These are phyloP conservation scores for Rhynchotus rufescens DNA, from an alignment of 2,797 vertebrate genomes.

Conservation along the genomic window DNA sequence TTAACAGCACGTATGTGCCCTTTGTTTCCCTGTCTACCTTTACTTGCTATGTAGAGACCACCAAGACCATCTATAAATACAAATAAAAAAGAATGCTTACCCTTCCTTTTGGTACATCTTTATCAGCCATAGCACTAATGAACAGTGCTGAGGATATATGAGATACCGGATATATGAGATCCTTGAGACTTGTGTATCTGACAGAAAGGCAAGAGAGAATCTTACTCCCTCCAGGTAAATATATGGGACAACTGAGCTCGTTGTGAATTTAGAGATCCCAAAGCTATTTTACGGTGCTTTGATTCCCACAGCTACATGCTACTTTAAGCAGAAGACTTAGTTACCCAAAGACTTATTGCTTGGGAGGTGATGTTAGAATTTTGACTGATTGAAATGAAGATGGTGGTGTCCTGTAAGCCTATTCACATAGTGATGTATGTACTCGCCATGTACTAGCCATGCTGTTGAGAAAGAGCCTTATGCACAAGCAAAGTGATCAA, in stretches of 20 bases:
- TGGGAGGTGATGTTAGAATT: neutral
- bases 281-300: neutral
- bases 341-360: neutral
- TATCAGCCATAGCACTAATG: neutral
- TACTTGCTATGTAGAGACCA: neutral
- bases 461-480: neutral
- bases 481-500: neutral
- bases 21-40: neutral
- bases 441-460: neutral
- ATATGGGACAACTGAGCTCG: neutral
- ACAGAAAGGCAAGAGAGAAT: neutral
- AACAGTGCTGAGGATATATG: neutral
- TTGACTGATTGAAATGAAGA: neutral
- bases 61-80: too few species aligned
- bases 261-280: neutral
- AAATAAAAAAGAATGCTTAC: neutral
- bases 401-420: neutral
- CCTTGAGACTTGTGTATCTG: neutral
- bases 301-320: neutral
- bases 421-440: neutral
- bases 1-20: neutral
- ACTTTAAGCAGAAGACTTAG: neutral
- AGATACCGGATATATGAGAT: conserved; percentile 7
- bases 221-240: neutral
- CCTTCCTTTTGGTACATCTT: neutral